Evolutionary conservation across 2,113 vertebrate genomes (phyloP).

Genomic region (Orycteropus afer): DNA sequence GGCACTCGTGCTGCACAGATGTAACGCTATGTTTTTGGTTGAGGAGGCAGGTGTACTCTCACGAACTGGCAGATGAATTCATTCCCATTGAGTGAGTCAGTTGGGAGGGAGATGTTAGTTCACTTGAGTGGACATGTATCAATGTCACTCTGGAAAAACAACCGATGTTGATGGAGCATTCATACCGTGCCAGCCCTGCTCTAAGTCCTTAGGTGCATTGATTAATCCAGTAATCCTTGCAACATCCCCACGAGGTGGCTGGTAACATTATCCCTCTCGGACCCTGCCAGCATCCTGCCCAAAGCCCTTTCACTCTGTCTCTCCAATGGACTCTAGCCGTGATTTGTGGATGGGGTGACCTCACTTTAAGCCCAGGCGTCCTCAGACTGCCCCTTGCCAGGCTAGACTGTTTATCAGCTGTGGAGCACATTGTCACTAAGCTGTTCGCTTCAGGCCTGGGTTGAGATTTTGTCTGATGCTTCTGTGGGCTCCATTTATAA

Average conservation of each 20-base stretch:
- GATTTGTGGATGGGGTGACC: not conserved
- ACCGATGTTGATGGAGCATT: accelerated
- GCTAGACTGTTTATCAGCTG: not conserved
- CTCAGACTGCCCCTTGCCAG: accelerated
- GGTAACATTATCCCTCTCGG: not conserved
- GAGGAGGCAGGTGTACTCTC: not conserved
- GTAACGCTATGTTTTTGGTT: accelerated
- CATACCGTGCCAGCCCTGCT: not conserved
- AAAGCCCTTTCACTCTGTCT: not conserved
- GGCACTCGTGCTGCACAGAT: not conserved
- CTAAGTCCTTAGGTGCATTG: not conserved
- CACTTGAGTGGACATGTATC: not conserved
- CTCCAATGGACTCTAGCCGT: not conserved
- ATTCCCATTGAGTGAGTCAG: not conserved
- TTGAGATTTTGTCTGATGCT: not conserved
- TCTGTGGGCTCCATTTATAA: not conserved
- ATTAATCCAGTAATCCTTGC: not conserved
- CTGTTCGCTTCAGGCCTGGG: not conserved
- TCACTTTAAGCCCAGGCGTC: not conserved
- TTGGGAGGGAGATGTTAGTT: not conserved
- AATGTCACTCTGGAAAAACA: not conserved
- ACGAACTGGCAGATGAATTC: not conserved
- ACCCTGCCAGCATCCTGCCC: not conserved
- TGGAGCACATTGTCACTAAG: not conserved
- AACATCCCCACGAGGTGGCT: not conserved